A percentile compares a stretch with the other conserved stretches of the same genome.
Evolutionary conservation across 2,113 vertebrate species (phyloP).

Genomic region (Gasterosteus aculeatus): DNA sequence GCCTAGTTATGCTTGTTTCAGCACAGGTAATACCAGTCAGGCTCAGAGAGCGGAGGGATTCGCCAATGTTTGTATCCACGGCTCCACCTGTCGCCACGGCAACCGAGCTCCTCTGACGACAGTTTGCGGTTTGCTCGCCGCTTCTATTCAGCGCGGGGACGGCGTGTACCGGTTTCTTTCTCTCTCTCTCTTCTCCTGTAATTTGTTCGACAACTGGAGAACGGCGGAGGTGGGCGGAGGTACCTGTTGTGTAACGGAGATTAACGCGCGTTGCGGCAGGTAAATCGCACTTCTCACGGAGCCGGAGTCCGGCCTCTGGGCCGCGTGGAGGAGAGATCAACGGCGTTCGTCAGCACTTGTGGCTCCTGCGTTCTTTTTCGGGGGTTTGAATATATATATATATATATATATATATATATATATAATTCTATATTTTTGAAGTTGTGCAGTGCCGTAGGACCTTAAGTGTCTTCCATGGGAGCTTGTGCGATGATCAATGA

Average conservation of each 20-base stretch:
- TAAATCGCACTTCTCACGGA: neutral
- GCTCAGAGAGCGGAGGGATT: constrained; percentile 14
- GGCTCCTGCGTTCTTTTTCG: neutral
- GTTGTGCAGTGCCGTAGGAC: neutral
- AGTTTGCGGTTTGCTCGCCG: constrained; percentile 22
- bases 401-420: too few species aligned
- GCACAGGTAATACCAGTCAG: constrained; percentile 47
- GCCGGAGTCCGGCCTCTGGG: neutral
- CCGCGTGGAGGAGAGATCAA: neutral
- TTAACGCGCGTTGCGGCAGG: neutral
- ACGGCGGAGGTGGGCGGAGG: neutral
- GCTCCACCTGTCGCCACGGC: constrained; percentile 39
- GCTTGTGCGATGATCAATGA: neutral
- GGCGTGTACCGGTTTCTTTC: neutral
- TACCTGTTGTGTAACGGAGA: constrained; percentile 15
- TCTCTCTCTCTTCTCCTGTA: neutral
- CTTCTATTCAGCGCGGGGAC: constrained; percentile 9
- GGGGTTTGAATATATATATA: too few species aligned
- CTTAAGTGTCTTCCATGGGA: constrained; percentile 5
- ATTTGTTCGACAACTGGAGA: constrained; percentile 38
- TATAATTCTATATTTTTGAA: too few species aligned
- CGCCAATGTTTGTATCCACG: constrained; percentile 66
- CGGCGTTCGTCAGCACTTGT: neutral
- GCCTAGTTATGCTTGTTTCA: constrained; percentile 12
- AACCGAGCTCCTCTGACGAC: constrained; percentile 42